Conservation (phyloP, 2,113 vertebrate species). For the Opisthocomus hoazin region DNA sequence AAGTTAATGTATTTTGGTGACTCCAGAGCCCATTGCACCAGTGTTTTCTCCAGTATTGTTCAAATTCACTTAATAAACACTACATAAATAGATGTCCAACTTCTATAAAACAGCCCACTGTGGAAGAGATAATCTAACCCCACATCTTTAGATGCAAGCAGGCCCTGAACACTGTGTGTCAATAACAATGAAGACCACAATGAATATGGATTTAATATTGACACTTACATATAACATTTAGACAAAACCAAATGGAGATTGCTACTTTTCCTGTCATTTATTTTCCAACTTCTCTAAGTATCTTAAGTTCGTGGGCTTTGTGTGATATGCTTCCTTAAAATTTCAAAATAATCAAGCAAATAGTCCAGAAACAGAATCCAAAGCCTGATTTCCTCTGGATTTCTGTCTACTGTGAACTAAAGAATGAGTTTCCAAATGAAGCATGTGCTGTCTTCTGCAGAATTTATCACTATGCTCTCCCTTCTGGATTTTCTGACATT, state of each 20-base stretch:
- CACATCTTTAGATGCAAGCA: neutral
- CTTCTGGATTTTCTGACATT: neutral
- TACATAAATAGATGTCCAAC: neutral
- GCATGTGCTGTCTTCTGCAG: neutral
- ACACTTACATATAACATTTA: neutral
- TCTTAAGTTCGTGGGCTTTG: neutral
- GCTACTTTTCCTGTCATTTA: neutral
- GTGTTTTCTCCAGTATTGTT: neutral
- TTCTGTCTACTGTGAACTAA: neutral
- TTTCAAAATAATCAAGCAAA: neutral
- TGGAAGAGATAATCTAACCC: neutral
- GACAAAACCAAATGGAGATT: neutral
- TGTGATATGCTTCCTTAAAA: neutral
- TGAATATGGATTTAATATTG: neutral
- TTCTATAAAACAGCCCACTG: neutral
- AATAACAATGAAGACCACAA: neutral
- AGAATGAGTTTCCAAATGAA: neutral
- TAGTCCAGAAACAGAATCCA: neutral
- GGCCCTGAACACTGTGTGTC: neutral
- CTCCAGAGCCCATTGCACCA: neutral
- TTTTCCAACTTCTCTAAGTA: neutral
- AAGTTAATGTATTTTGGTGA: neutral
- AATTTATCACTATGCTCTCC: neutral
- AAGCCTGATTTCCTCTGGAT: neutral
- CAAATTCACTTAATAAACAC: neutral